Base-by-base conservation (phyloP, 2,888 invertebrate genomes). In the Athalia rosae region DNA sequence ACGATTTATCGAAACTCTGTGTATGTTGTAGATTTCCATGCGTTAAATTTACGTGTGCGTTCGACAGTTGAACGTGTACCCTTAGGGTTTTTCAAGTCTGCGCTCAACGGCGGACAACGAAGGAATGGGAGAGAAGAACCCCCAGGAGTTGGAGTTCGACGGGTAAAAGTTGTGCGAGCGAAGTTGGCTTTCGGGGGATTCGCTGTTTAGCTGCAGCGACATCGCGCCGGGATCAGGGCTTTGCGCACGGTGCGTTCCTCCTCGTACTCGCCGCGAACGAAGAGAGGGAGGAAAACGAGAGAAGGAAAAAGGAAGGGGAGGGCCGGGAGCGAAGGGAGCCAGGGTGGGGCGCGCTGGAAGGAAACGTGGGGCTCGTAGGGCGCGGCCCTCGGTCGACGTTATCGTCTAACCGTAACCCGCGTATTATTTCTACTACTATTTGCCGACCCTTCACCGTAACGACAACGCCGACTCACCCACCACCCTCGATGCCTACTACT, bases 271-370 rank as follows among this genome's bases (percentile, higher is more conserved):
- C n/a, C n/a, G 2, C 28, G 53, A 53, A n/a, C n/a, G 53, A 53
- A n/a, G 53, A n/a, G n/a, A n/a, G n/a, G n/a, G 67, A 77, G 77
- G 77, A 74, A 77, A 81, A 80, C 77, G 8, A 56, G n/a, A 45
- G 13, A 62, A 45, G 28, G 69, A 66, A 64, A 58, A 61, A 45
- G 53, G 28, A 43, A 50, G 76, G 9, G 64, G 56, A 48, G 56
- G 28, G n/a, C n/a, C n/a, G n/a, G 62, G 15, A 11, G 58, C 28
- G 77, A 50, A 13, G 77, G 79, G 74, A 71, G 80, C 79, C 76
- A 48, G 77, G 62, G 76, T 48, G 41, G 41, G 63, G n/a, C 28
- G 41, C 6, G 28, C 13, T 43, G 15, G 13, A 58, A 4, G 58
- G n/a, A 56, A 58, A 41, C 71, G 41, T 41, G 45, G 53, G 50